phyloP scores from a whole-genome alignment of 2,113 vertebrate species.

The Anthoscopus minutus region DNA sequence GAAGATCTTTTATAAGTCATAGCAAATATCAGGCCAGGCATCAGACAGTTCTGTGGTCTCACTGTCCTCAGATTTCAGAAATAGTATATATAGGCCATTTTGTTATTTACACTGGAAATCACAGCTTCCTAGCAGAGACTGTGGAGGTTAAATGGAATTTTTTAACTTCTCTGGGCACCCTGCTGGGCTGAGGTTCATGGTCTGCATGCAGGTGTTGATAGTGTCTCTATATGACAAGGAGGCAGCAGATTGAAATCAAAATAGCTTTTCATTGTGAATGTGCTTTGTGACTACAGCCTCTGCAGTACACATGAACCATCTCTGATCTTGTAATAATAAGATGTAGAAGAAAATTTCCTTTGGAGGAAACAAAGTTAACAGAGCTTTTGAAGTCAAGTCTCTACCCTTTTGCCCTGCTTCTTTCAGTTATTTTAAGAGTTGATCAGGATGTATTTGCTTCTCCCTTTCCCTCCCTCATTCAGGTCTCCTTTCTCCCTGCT shows the following conservation, averaged over 20 bases:
- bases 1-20: not conserved
- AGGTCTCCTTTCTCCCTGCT: not conserved
- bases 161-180: not conserved
- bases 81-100: not conserved
- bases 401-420: not conserved
- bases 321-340: not conserved
- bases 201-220: slow-evolving; percentile 7
- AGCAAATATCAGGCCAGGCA: not conserved
- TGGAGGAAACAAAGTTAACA: not conserved
- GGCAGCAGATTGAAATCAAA: not conserved
- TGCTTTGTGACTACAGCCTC: not conserved
- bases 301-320: not conserved
- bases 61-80: not conserved
- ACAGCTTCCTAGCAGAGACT: not conserved
- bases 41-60: not conserved
- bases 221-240: not conserved
- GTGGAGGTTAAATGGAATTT: slow-evolving; percentile 27
- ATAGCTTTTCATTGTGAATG: not conserved
- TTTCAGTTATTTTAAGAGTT: not conserved
- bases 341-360: not conserved
- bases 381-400: not conserved
- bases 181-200: not conserved
- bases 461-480: not conserved
- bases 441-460: not conserved
- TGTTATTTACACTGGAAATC: not conserved